Evolutionary conservation across 2,797 vertebrate species (phyloP), one percentile per base, ranked within the genome.

Genomic region (Philypnodon macrostomus): DNA sequence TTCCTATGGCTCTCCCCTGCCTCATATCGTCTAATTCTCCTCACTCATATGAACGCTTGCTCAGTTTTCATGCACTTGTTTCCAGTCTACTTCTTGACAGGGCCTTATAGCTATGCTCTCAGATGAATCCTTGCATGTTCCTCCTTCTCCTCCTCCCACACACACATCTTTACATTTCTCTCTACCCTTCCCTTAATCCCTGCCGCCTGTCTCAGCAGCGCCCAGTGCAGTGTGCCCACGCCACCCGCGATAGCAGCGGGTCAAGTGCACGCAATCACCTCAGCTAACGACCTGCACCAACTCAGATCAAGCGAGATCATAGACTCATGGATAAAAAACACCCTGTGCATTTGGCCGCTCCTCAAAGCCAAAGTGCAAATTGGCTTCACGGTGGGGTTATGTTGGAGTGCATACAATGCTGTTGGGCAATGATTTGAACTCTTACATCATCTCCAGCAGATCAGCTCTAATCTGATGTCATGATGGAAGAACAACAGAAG

Each of bases 251-350:
- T n/a, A n/a, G n/a, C 58, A 68, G 52, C 60, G 70, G 79, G 80
- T 88, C 82, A 86, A 87, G 79, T 75, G 77, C 71, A 72, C 48
- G 67, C 69, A 75, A 73, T 82, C 68, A 63, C 71, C 64, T 74
- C 70, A 68, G 62, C 80, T 74, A 78, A 80, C 44, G 54, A 75
- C 69, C 71, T 53, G 49, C 52, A 53, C 70, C 36, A 34, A 79
- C 77, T 70, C 53, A 68, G 75, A 79, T 83, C 73, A 79, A 80
- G 69, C 53, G 32, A 67, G 70, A 79, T 67, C 70, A 73, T 59
- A 49, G 66, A 60, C 66, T 61, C 47, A n/a, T 2, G 27, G 56
- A 56, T 77, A 83, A 83, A 80, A n/a, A 79, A 82, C 73, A 83
- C 41, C 56, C 53, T 18, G 27, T 6, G 17, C 36, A 63, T 80